These are phyloP conservation scores for Catajapyx aquilonaris DNA, from an alignment of 1,140 invertebrate genomes.

Conservation along the genomic window DNA sequence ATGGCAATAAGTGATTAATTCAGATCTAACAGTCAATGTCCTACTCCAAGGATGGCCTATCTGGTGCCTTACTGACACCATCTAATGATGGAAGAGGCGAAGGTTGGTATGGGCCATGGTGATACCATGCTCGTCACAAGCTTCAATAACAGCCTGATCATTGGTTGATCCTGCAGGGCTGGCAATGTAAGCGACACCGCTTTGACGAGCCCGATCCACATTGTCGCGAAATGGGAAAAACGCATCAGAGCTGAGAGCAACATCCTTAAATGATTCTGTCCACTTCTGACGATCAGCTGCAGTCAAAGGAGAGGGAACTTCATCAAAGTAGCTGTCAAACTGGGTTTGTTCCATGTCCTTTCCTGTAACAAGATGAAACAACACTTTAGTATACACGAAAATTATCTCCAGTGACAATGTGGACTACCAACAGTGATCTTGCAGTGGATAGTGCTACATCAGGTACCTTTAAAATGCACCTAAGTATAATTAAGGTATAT, in stretches of 20 bases:
- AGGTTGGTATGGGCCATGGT: conserved; percentile 74
- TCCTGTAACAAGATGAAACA: conserved; percentile 18
- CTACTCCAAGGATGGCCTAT: too few species aligned
- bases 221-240: conserved; percentile 98
- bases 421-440: conserved; percentile 9
- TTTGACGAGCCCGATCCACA: conserved; percentile 82
- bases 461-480: background rate
- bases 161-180: conserved; percentile 87
- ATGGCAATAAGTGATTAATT: too few species aligned
- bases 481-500: background rate
- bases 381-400: background rate
- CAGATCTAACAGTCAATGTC: too few species aligned
- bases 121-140: conserved; percentile 83
- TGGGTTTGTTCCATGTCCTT: conserved; percentile 41
- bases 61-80: too few species aligned
- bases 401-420: conserved; percentile 1
- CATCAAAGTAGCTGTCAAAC: conserved; percentile 52
- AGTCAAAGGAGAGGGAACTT: conserved; percentile 40
- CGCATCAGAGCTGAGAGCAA: conserved; percentile 88
- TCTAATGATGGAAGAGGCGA: conserved; percentile 90
- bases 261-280: conserved; percentile 56
- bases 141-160: conserved; percentile 70
- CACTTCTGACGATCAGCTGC: conserved; percentile 52
- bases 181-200: conserved; percentile 79
- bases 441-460: too few species aligned